Base-by-base conservation (phyloP, 2,888 invertebrate genomes). In the Sphaerophoria taeniata region DNA sequence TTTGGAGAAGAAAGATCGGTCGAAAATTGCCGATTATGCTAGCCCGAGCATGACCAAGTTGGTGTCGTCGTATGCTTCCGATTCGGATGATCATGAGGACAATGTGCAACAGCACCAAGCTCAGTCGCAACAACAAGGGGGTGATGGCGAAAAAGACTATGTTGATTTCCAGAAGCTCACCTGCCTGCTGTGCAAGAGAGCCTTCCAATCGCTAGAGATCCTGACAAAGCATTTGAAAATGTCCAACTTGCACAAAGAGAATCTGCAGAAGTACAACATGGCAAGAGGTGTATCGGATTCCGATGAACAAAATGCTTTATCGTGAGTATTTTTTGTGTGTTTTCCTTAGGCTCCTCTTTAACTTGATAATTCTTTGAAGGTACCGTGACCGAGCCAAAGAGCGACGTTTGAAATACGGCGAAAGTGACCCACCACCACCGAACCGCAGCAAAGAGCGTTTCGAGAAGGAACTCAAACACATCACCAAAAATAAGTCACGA, bases 321-420 rank as follows among this genome's bases (percentile, higher is more conserved):
- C 89, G 89, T 89, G 87, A 88, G 74, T 80, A 49, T 5, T 47
- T 47, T 47, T 6, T n/a, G 4, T n/a, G 0, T 47, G 1, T 47
- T 47, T n/a, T 43, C 9, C 14, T 47, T 6, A n/a, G 12, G 12
- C 12, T 47, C 3, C 2, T 47, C 5, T n/a, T 1, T n/a, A 47
- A 3, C 47, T 47, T 3, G 0, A 47, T 61, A 24, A 24, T 24
- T 2, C 47, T 6, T 45, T 7, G 1, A 14, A 92, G 91, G 0
- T 99, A 99, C 91, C 94, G 99, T 79, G 99, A 99, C 91, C 94
- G 99, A 53, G 99, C 99, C 0, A 98, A 98, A 89, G 99, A 99
- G 89, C 94, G 99, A 45, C 93, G 99, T 65, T 94, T 97, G 89
- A 98, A 98, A 90, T 99, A 97, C 90, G 98, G 98, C 0, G 96